A percentile compares a stretch with the other conserved stretches of the same genome.
Conservation (phyloP, 2,888 invertebrate genomes). For the Trachelus stipa region DNA sequence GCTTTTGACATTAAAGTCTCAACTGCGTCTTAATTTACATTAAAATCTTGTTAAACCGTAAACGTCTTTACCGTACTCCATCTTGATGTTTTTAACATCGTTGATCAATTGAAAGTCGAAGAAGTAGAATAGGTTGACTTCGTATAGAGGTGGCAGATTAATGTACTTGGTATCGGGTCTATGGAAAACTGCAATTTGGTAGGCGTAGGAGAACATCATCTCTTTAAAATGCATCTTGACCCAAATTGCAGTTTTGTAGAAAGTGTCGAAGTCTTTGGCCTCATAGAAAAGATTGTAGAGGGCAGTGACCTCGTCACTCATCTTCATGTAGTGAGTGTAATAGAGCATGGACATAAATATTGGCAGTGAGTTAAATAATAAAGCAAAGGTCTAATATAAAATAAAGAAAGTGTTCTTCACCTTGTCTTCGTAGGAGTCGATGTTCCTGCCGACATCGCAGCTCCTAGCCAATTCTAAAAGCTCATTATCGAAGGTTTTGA, state of each 20-base stretch:
- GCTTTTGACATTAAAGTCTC: constrained; percentile 32
- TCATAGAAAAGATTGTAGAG: constrained; percentile 78
- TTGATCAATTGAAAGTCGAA: constrained; percentile 76
- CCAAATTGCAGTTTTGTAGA: constrained; percentile 79
- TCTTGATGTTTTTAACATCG: constrained; percentile 73
- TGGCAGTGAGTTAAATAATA: too few relatives aligned
- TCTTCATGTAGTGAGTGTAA: constrained; percentile 74
- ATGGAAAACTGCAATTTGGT: constrained; percentile 75
- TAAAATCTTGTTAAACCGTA: constrained; percentile 16
- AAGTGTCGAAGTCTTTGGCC: constrained; percentile 79
- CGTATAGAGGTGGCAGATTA: constrained; percentile 78
- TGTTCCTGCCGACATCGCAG: constrained; percentile 54
- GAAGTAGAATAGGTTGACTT: constrained; percentile 79
- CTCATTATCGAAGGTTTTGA: constrained; percentile 40
- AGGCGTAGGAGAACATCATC: constrained; percentile 75
- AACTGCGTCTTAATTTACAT: too few relatives aligned
- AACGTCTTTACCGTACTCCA: constrained; percentile 60
- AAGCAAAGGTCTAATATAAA: too few relatives aligned
- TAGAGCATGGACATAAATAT: constrained; percentile 66
- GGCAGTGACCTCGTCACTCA: constrained; percentile 73
- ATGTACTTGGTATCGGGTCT: constrained; percentile 75
- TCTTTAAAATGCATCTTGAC: constrained; percentile 76
- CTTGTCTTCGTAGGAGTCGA: constrained; percentile 55
- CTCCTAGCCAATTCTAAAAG: constrained; percentile 52
- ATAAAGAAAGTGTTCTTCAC: constrained; percentile 29